A percentile compares a stretch with the other conserved stretches of the same genome.
Conservation (phyloP, 2,113 vertebrate species). For the Pyrgilauda ruficollis region DNA sequence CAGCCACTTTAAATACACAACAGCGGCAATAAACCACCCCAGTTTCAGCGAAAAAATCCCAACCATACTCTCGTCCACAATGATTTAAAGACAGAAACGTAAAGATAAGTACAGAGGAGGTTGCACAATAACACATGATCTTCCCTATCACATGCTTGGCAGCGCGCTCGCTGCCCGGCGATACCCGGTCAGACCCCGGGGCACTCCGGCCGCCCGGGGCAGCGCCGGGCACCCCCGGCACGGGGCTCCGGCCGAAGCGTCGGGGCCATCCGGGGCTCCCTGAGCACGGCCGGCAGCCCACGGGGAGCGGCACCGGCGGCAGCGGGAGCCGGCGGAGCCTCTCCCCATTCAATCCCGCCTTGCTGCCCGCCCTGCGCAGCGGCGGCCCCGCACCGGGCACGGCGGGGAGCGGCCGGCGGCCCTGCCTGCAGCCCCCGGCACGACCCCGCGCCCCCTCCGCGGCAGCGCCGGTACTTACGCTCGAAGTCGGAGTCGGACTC, state of each 20-base stretch:
- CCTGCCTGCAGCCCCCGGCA: background rate
- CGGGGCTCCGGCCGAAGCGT: background rate
- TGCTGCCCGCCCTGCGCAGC: background rate
- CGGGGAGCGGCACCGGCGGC: background rate
- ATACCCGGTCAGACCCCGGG: background rate
- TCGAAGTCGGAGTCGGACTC: slow-evolving; percentile 88
- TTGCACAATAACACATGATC: slow-evolving; percentile 43
- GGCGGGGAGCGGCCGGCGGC: background rate
- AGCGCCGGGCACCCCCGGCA: background rate
- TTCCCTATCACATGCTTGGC: slow-evolving; percentile 34
- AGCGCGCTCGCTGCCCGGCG: background rate
- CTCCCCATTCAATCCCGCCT: background rate
- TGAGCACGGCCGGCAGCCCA: background rate
- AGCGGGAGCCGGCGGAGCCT: background rate
- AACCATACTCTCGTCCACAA: background rate
- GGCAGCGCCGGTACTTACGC: slow-evolving; percentile 74
- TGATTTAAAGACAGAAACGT: background rate
- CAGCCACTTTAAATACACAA: background rate
- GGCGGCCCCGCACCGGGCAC: background rate
- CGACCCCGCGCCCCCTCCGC: background rate
- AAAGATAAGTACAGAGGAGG: background rate
- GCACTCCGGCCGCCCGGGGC: background rate
- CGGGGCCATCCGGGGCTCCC: background rate
- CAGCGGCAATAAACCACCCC: background rate
- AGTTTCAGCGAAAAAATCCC: background rate